A percentile compares a stretch with the other conserved stretches of the same genome.
These are phyloP conservation scores for Myxocyprinus asiaticus DNA, from an alignment of 2,113 vertebrate genomes.

Conservation along the genomic window DNA sequence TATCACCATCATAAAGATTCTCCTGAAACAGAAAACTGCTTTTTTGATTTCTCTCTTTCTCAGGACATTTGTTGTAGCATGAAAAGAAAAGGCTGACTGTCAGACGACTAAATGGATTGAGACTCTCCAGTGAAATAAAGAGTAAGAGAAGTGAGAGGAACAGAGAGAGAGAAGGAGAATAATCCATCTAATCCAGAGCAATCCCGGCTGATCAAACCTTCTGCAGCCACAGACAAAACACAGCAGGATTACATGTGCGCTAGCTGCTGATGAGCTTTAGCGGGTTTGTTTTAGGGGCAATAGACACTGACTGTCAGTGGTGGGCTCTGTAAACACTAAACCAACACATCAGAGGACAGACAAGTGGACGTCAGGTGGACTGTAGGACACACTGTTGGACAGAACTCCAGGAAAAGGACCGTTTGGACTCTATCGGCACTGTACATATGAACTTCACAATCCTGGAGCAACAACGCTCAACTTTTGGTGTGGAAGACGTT, in stretches of 20 bases:
- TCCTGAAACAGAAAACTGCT: neutral
- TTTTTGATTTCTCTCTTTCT: slow-evolving; percentile 18
- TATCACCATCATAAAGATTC: no score
- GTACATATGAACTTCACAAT: neutral
- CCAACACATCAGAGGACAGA: neutral
- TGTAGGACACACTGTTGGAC: no score
- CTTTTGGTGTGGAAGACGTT: neutral
- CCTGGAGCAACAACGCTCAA: neutral
- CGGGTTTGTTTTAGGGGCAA: neutral
- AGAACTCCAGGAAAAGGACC: no score
- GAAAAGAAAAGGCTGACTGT: slow-evolving; percentile 36
- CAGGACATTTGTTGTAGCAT: neutral
- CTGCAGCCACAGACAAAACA: slow-evolving; percentile 55
- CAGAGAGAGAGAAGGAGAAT: neutral
- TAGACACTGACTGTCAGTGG: neutral
- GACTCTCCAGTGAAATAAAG: slow-evolving; percentile 54
- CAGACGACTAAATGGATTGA: slow-evolving; percentile 67
- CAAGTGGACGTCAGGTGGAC: no score
- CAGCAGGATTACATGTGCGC: slow-evolving; percentile 27
- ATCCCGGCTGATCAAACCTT: slow-evolving; percentile 63
- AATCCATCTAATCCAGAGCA: slow-evolving; percentile 66
- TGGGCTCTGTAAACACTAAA: neutral
- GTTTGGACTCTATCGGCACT: no score
- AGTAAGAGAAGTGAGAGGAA: slow-evolving; percentile 39
- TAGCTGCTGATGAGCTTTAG: neutral